Percentiles rank a stretch among this genome's conserved stretches.
phyloP scores from a whole-genome alignment of 2,888 invertebrate species.

The Drosophila austrosaltans region DNA sequence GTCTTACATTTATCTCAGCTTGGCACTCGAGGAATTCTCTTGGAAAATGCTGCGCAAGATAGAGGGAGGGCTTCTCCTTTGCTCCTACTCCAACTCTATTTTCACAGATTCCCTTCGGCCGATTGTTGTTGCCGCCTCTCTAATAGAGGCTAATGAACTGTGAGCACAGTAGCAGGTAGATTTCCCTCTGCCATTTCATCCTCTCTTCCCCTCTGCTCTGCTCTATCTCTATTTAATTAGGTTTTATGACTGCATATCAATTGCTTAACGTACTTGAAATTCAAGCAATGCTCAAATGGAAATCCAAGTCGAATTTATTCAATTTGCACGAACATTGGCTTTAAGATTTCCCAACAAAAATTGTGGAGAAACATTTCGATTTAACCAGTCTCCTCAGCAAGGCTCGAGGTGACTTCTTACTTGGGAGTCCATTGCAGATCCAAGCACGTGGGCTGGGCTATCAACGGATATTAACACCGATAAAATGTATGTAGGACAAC shows the following conservation, averaged over 20 bases:
- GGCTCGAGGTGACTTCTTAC: too few relatives aligned
- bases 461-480: too few relatives aligned
- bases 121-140: constrained; percentile 68
- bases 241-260: constrained; percentile 24
- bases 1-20: constrained; percentile 17
- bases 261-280: constrained; percentile 5
- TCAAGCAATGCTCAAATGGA: not conserved
- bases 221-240: constrained; percentile 55
- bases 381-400: not conserved
- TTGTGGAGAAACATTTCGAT: not conserved
- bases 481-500: too few relatives aligned
- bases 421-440: too few relatives aligned
- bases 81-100: constrained; percentile 5
- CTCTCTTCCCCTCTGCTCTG: not conserved
- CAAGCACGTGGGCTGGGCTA: too few relatives aligned
- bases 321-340: not conserved
- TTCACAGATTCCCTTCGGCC: constrained; percentile 19
- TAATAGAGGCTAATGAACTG: constrained; percentile 73
- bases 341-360: not conserved
- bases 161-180: constrained; percentile 49
- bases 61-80: constrained; percentile 28
- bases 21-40: constrained; percentile 19
- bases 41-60: constrained; percentile 27
- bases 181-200: not conserved
- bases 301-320: not conserved